Percentiles rank a stretch among this genome's conserved stretches.
These are phyloP conservation scores for Drosophila pseudoananassae DNA, from an alignment of 1,140 invertebrate species.

Conservation along the genomic window DNA sequence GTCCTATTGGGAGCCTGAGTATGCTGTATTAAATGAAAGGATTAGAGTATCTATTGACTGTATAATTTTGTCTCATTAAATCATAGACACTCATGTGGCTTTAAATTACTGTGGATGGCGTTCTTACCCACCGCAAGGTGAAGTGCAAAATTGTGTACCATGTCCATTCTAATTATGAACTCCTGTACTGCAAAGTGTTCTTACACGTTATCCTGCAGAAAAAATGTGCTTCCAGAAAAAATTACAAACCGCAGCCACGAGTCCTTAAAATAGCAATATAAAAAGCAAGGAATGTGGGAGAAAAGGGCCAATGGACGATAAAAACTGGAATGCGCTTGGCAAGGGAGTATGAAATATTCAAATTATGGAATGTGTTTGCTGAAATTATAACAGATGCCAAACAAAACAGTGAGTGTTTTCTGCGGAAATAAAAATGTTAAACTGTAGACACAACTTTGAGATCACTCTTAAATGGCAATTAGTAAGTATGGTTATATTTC, in stretches of 20 bases:
- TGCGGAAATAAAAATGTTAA: not conserved
- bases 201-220: not conserved
- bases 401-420: not conserved
- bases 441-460: not conserved
- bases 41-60: not conserved
- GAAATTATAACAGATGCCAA: not conserved
- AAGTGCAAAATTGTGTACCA: slow-evolving; percentile 24
- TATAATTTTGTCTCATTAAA: not conserved
- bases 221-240: not conserved
- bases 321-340: not conserved
- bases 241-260: not conserved
- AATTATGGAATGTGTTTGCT: not conserved
- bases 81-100: not conserved
- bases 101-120: not conserved
- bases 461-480: slow-evolving; percentile 18
- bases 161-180: slow-evolving; percentile 37
- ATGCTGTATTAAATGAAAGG: slow-evolving; percentile 21
- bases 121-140: not conserved
- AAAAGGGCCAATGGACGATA: not conserved
- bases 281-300: not conserved
- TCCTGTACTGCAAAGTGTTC: slow-evolving; percentile 7
- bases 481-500: slow-evolving; percentile 1
- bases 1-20: slow-evolving; percentile 9
- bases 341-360: not conserved
- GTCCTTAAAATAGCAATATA: not conserved